phyloP scores from a whole-genome alignment of 2,113 vertebrate genomes.

The Phycodurus eques region DNA sequence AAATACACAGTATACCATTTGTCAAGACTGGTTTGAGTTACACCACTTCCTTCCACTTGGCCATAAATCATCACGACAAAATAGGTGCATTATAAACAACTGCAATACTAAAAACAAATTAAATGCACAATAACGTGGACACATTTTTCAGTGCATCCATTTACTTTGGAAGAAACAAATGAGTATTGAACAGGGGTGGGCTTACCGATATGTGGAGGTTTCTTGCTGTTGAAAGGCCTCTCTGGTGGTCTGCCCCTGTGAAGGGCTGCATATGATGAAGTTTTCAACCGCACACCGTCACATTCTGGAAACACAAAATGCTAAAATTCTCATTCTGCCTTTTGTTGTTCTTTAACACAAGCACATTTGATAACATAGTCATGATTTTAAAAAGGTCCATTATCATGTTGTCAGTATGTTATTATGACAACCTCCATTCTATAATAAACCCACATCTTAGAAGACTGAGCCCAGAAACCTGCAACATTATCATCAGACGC shows the following conservation, averaged over 20 bases:
- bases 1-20: background rate
- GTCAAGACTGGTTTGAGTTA: background rate
- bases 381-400: background rate
- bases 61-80: background rate
- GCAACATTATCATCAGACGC: background rate
- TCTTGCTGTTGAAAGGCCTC: constrained; percentile 83
- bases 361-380: background rate
- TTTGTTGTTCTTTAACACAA: background rate
- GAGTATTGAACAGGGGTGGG: background rate
- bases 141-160: background rate
- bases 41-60: no score
- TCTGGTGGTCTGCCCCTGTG: constrained; percentile 95
- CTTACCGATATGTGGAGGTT: constrained; percentile 83
- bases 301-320: constrained; percentile 77
- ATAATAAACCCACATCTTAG: background rate
- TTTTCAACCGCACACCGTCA: constrained; percentile 80
- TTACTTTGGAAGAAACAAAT: background rate
- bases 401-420: background rate
- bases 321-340: background rate
- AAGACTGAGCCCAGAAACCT: background rate
- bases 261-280: constrained; percentile 92
- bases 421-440: background rate
- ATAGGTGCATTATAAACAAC: background rate
- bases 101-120: background rate
- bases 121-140: background rate